These are phyloP conservation scores for Pantala flavescens DNA, from an alignment of 1,140 invertebrate genomes.

Conservation along the genomic window DNA sequence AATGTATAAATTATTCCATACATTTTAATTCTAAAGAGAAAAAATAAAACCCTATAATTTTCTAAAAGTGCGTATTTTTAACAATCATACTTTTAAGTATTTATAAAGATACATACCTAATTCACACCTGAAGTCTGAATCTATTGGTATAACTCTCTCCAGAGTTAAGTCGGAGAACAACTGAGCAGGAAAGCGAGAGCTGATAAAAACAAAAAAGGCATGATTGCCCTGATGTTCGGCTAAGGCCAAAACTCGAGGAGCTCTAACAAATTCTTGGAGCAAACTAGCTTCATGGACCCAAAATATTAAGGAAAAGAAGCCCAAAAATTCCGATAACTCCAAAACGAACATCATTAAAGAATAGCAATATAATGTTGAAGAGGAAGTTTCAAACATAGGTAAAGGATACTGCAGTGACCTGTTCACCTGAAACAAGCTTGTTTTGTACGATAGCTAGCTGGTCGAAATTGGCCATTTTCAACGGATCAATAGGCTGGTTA, in stretches of 20 bases:
- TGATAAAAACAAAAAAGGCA: conserved; percentile 52
- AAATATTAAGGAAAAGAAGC: not conserved
- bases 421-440: not conserved
- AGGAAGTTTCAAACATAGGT: not conserved
- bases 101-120: conserved; percentile 44
- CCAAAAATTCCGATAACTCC: not conserved
- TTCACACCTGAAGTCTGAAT: conserved; percentile 63
- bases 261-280: conserved; percentile 44
- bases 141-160: conserved; percentile 62
- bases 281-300: conserved; percentile 39
- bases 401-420: conserved; percentile 9
- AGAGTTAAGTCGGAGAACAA: conserved; percentile 57
- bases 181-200: conserved; percentile 46
- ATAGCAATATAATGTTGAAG: not conserved
- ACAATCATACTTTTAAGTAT: too few relatives aligned
- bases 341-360: too few relatives aligned
- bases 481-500: too few relatives aligned
- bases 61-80: too few relatives aligned
- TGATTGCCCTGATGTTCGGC: conserved; percentile 51
- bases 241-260: conserved; percentile 47
- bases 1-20: too few relatives aligned
- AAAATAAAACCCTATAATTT: too few relatives aligned
- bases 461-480: not conserved
- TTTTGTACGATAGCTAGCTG: not conserved
- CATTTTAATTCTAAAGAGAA: too few relatives aligned